Percentiles rank a stretch among this genome's conserved stretches.
phyloP scores from a whole-genome alignment of 2,888 invertebrate genomes.

The Spodoptera littoralis region DNA sequence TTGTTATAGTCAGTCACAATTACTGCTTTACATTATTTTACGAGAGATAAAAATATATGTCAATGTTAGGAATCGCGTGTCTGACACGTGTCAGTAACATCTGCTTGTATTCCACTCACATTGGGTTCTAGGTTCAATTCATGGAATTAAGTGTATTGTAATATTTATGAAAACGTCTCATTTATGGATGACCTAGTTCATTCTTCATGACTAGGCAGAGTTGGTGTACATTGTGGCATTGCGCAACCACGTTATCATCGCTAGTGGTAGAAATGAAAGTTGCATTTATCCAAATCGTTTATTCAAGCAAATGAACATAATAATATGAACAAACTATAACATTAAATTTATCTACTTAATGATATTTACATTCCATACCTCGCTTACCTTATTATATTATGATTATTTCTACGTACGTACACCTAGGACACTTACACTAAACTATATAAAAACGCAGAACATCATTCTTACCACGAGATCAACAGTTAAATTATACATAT shows the following conservation, averaged over 20 bases:
- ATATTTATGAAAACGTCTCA: constrained; percentile 27
- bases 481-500: constrained; percentile 60
- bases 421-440: constrained; percentile 81
- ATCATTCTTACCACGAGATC: constrained; percentile 65
- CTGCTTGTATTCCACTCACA: not conserved
- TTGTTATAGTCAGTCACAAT: too few species aligned
- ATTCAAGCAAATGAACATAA: constrained; percentile 89
- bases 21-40: too few species aligned
- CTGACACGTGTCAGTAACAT: constrained; percentile 12
- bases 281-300: constrained; percentile 87
- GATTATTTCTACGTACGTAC: constrained; percentile 79
- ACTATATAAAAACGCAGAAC: constrained; percentile 79
- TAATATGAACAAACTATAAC: constrained; percentile 89
- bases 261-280: constrained; percentile 66
- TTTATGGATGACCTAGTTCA: constrained; percentile 45
- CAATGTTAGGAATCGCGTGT: not conserved
- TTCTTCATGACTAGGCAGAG: constrained; percentile 44
- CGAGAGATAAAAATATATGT: not conserved
- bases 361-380: constrained; percentile 88
- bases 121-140: constrained; percentile 34
- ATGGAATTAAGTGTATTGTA: constrained; percentile 14
- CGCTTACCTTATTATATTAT: constrained; percentile 77
- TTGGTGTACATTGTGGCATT: constrained; percentile 46
- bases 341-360: constrained; percentile 89
- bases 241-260: constrained; percentile 44